phyloP scores from a whole-genome alignment of 2,113 vertebrate genomes.

The Bubo blakistoni region DNA sequence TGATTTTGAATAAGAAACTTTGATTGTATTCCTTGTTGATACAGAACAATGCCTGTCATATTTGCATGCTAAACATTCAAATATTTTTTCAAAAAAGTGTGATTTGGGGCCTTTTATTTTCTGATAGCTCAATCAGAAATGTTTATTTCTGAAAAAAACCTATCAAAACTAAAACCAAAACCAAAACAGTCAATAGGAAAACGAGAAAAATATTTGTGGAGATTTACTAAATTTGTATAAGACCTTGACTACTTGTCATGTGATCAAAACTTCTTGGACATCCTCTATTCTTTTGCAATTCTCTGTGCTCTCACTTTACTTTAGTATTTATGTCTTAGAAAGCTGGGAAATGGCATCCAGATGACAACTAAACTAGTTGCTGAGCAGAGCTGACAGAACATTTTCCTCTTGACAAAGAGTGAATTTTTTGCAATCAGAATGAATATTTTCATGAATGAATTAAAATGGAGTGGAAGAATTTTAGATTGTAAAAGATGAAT shows the following conservation, averaged over 20 bases:
- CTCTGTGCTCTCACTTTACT: background rate
- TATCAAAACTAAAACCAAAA: rapidly evolving
- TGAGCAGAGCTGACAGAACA: background rate
- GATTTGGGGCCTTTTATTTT: background rate
- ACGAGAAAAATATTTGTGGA: background rate
- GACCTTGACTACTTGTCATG: background rate
- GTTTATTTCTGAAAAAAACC: background rate
- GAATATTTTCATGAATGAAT: background rate
- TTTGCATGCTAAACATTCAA: background rate
- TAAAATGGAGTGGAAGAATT: background rate
- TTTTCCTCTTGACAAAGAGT: background rate
- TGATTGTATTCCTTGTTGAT: background rate
- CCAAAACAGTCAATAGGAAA: background rate
- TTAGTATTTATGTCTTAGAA: background rate
- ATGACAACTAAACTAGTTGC: background rate
- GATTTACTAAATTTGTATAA: background rate
- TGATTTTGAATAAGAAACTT: background rate
- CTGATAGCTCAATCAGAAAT: background rate
- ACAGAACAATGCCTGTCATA: background rate
- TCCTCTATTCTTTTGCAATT: background rate
- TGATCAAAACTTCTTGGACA: background rate
- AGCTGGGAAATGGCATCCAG: background rate
- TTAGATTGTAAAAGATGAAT: background rate
- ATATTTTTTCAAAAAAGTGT: background rate
- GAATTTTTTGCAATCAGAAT: background rate